Evolutionary conservation across 2,113 vertebrate species (phyloP).

Genomic region (Oncorhynchus clarkii): DNA sequence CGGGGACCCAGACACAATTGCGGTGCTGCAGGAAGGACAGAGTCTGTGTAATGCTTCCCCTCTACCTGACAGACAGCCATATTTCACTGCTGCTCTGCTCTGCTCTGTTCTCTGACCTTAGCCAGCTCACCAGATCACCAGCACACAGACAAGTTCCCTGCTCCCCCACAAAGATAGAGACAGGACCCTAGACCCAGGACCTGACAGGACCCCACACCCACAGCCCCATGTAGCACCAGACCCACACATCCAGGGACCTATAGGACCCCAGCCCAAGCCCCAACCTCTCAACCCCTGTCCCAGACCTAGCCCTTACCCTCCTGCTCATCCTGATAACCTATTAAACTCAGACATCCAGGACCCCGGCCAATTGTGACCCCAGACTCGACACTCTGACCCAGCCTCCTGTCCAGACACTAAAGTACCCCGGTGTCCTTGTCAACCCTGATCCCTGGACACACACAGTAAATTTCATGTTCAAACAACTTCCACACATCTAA

Average conservation of each 20-base stretch:
- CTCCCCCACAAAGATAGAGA: background rate
- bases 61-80: conserved; percentile 74
- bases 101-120: conserved; percentile 47
- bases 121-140: conserved; percentile 30
- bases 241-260: conserved; percentile 1
- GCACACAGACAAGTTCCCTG: conserved; percentile 52
- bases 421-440: conserved; percentile 47
- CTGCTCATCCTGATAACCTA: background rate
- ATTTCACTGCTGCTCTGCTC: conserved; percentile 60
- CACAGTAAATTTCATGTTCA: conserved; percentile 27
- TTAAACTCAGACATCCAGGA: conserved; percentile 30
- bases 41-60: conserved; percentile 79
- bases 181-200: background rate
- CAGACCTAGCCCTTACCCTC: background rate
- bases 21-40: conserved; percentile 72
- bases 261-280: background rate
- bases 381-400: conserved; percentile 26
- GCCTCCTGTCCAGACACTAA: conserved; percentile 65
- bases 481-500: conserved; percentile 2
- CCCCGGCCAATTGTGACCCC: conserved; percentile 34
- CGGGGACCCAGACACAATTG: conserved; percentile 71
- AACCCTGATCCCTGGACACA: conserved; percentile 39
- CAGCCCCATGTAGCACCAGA: conserved; percentile 11
- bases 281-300: background rate
- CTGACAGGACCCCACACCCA: background rate